Evolutionary conservation across 2,797 vertebrate species (phyloP).

Genomic region (Scyliorhinus canicula): DNA sequence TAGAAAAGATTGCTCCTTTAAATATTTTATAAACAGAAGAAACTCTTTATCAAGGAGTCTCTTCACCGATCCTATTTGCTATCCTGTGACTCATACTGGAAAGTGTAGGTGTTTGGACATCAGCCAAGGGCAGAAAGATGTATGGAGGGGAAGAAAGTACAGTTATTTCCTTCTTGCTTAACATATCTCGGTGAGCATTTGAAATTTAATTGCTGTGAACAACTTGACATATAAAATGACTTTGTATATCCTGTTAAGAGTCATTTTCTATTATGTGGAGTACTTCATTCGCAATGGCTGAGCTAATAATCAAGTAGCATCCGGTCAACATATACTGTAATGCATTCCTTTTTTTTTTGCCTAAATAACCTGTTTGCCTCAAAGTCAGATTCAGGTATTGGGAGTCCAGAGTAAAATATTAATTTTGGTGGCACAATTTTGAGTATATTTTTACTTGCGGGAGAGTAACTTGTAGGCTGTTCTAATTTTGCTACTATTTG

Average conservation of each 20-base stretch:
- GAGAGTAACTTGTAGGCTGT: background rate
- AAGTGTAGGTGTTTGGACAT: background rate
- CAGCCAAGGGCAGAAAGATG: background rate
- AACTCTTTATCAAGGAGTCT: background rate
- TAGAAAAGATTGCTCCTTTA: background rate
- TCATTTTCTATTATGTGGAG: background rate
- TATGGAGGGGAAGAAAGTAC: background rate
- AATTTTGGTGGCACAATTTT: background rate
- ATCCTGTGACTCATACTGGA: background rate
- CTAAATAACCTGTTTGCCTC: background rate
- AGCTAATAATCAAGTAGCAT: background rate
- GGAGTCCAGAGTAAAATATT: background rate
- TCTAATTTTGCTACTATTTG: background rate
- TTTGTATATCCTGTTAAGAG: background rate
- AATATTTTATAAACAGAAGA: background rate
- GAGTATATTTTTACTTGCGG: background rate
- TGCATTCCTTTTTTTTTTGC: background rate
- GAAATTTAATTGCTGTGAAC: background rate
- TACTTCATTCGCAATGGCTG: background rate
- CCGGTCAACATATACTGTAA: background rate
- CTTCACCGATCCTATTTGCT: background rate
- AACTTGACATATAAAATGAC: background rate
- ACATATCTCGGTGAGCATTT: background rate
- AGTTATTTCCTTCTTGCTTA: background rate
- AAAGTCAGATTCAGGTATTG: background rate